Evolutionary conservation across 2,888 invertebrate species (phyloP).

Genomic region (Athetis lepigone): DNA sequence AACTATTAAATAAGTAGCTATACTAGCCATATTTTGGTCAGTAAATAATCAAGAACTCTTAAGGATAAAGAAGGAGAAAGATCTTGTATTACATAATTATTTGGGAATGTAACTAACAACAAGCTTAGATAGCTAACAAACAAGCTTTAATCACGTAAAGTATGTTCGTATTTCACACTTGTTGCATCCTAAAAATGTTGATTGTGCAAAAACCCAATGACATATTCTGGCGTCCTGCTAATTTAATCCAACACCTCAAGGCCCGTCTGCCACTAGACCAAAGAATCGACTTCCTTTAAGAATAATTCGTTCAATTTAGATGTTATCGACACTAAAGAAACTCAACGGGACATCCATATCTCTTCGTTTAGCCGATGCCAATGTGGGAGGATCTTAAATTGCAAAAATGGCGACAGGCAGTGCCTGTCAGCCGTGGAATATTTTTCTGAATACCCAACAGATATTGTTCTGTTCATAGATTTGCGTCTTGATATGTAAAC

Average conservation of each 20-base stretch:
- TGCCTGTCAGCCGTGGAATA: constrained; percentile 1
- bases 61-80: too few relatives aligned
- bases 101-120: too few relatives aligned
- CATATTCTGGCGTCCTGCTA: constrained; percentile 7
- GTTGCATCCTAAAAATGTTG: constrained; percentile 4
- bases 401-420: constrained; percentile 53
- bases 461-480: constrained; percentile 8
- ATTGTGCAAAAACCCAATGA: not conserved
- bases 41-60: too few relatives aligned
- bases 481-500: constrained; percentile 11
- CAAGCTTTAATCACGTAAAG: too few relatives aligned
- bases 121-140: too few relatives aligned
- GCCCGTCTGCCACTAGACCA: constrained; percentile 36
- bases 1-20: too few relatives aligned
- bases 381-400: constrained; percentile 41
- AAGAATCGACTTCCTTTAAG: constrained; percentile 49
- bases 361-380: constrained; percentile 34
- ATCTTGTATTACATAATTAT: too few relatives aligned
- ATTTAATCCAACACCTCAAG: constrained; percentile 29
- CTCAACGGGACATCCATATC: constrained; percentile 41
- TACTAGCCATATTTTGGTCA: too few relatives aligned
- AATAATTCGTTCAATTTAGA: constrained; percentile 57
- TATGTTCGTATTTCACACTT: too few relatives aligned
- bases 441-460: constrained; percentile 20
- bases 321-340: constrained; percentile 53